phyloP scores from a whole-genome alignment of 2,797 vertebrate genomes.

The Coilia nasus region DNA sequence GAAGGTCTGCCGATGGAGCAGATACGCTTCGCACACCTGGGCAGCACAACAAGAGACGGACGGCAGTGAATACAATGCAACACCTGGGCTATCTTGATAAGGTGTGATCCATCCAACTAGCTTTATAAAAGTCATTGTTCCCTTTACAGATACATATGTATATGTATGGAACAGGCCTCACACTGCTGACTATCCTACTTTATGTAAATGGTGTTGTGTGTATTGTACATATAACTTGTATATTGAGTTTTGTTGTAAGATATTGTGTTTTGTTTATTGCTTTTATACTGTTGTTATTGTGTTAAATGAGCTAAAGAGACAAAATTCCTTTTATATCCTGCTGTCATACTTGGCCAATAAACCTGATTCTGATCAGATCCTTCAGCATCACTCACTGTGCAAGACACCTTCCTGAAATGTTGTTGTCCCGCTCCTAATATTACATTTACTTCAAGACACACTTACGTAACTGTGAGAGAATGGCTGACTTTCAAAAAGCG shows the following conservation, averaged over 20 bases:
- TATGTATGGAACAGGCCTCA: too few species aligned
- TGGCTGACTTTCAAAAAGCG: not conserved
- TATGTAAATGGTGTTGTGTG: too few species aligned
- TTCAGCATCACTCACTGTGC: not conserved
- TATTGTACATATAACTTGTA: too few species aligned
- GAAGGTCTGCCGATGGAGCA: conserved; percentile 89
- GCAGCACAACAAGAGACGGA: not conserved
- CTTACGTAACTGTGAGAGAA: not conserved
- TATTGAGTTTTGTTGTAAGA: too few species aligned
- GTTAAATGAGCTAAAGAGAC: too few species aligned
- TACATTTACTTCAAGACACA: not conserved
- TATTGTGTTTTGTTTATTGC: too few species aligned
- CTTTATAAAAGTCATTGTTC: not conserved
- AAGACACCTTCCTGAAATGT: not conserved
- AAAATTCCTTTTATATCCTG: too few species aligned
- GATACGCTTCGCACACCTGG: conserved; percentile 88
- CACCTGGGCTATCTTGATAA: not conserved
- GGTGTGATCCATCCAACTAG: not conserved
- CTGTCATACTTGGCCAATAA: too few species aligned
- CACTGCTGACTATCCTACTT: too few species aligned
- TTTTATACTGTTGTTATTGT: too few species aligned
- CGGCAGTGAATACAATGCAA: not conserved
- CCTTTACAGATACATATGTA: not conserved
- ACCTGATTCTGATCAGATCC: too few species aligned
- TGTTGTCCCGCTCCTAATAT: not conserved